Evolutionary conservation across 1,140 invertebrate species (phyloP).

Genomic region (Drosophila sucinea): DNA sequence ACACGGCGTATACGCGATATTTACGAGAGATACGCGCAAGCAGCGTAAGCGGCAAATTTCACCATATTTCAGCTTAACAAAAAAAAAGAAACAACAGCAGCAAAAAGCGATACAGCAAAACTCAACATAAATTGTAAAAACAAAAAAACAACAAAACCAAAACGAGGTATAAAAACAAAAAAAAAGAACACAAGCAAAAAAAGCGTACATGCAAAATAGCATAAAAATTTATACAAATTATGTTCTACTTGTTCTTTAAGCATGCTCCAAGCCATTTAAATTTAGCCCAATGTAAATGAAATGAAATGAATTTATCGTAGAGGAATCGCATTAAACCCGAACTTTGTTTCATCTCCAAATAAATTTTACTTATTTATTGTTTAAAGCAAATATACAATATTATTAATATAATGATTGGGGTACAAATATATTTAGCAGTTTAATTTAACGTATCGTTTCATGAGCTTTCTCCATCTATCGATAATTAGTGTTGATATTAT

Average conservation of each 20-base stretch:
- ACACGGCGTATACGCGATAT: slow-evolving; percentile 63
- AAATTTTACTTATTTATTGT: no score
- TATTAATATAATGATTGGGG: no score
- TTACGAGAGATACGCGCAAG: slow-evolving; percentile 61
- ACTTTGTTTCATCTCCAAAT: no score
- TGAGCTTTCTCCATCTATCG: no score
- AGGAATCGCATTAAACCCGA: no score
- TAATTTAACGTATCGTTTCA: no score
- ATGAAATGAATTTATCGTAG: neutral
- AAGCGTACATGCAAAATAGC: slow-evolving; percentile 6
- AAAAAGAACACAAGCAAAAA: neutral
- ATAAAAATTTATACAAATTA: slow-evolving; percentile 60
- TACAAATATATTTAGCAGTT: no score
- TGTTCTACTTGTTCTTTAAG: slow-evolving; percentile 52
- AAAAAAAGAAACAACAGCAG: slow-evolving; percentile 1
- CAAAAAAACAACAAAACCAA: neutral
- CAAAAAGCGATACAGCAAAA: slow-evolving; percentile 6
- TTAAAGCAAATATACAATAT: no score
- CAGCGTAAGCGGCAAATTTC: slow-evolving; percentile 63
- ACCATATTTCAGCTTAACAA: slow-evolving; percentile 65
- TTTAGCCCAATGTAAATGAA: slow-evolving; percentile 7
- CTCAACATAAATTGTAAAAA: neutral
- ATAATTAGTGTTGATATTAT: no score
- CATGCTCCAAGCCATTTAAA: slow-evolving; percentile 4
- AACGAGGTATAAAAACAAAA: neutral